Evolutionary conservation across 92 coral and sea anemone genomes (phyloP).

Genomic region (Porites divaricata): DNA sequence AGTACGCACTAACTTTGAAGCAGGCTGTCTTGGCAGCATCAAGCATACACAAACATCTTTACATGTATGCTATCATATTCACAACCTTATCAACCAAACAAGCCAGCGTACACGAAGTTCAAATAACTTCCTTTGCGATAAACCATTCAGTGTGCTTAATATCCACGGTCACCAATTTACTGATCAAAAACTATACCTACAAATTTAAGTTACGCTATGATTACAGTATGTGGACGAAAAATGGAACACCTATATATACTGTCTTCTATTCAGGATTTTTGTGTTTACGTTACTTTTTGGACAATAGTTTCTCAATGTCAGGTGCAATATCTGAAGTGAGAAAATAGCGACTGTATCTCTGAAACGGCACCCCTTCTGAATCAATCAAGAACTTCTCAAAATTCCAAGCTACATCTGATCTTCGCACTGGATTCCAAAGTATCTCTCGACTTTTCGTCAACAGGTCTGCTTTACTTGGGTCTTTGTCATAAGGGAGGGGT

Average conservation of each 20-base stretch:
- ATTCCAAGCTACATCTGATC: constrained; percentile 91
- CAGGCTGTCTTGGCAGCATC: constrained; percentile 37
- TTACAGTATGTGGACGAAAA: no score
- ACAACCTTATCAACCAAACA: constrained; percentile 29
- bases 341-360: constrained; percentile 79
- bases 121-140: neutral
- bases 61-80: constrained; percentile 56
- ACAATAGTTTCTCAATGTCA: constrained; percentile 70
- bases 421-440: constrained; percentile 86
- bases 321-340: constrained; percentile 71
- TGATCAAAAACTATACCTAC: no score
- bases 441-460: constrained; percentile 68
- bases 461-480: constrained; percentile 26
- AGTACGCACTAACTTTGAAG: neutral
- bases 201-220: no score
- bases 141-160: no score
- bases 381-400: constrained; percentile 97
- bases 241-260: no score
- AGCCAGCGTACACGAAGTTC: neutral
- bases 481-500: constrained; percentile 62
- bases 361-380: constrained; percentile 79
- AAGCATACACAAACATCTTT: constrained; percentile 54
- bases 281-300: neutral
- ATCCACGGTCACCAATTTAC: no score
- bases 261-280: neutral